These are phyloP conservation scores for Lithobius niger DNA, from an alignment of 1,140 invertebrate species.

Conservation along the genomic window DNA sequence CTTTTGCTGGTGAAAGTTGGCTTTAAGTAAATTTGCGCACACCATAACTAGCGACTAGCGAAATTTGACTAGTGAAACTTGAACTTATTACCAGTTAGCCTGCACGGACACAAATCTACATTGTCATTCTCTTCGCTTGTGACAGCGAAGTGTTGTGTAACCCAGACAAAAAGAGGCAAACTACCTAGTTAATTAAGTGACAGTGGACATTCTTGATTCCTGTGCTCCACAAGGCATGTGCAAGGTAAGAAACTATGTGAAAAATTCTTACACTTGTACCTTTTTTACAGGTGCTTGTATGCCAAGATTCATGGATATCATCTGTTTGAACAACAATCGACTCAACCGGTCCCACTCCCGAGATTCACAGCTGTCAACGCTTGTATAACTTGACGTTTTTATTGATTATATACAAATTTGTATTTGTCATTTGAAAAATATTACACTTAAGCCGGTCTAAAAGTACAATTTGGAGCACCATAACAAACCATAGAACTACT, in stretches of 20 bases:
- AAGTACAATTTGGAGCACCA: too few relatives aligned
- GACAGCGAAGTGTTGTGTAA: background rate
- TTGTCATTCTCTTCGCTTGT: background rate
- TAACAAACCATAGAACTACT: too few relatives aligned
- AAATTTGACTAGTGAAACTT: too few relatives aligned
- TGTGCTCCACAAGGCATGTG: background rate
- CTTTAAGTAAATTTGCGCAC: too few relatives aligned
- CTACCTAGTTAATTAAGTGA: background rate
- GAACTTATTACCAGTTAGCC: too few relatives aligned
- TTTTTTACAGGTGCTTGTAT: background rate
- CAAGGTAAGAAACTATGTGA: background rate
- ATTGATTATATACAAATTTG: too few relatives aligned
- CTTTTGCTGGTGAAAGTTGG: too few relatives aligned
- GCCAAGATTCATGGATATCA: background rate
- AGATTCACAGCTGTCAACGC: background rate
- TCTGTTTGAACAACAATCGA: background rate
- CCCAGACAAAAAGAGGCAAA: background rate
- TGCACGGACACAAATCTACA: background rate
- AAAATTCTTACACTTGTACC: background rate
- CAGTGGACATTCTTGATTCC: background rate
- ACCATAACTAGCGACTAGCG: too few relatives aligned
- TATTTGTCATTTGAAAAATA: too few relatives aligned
- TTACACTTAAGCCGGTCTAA: too few relatives aligned
- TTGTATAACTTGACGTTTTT: too few relatives aligned
- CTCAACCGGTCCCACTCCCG: background rate